Evolutionary conservation across 1,140 invertebrate genomes (phyloP), one percentile per base, ranked within the genome.

Genomic region (Zaprionus taronus): DNA sequence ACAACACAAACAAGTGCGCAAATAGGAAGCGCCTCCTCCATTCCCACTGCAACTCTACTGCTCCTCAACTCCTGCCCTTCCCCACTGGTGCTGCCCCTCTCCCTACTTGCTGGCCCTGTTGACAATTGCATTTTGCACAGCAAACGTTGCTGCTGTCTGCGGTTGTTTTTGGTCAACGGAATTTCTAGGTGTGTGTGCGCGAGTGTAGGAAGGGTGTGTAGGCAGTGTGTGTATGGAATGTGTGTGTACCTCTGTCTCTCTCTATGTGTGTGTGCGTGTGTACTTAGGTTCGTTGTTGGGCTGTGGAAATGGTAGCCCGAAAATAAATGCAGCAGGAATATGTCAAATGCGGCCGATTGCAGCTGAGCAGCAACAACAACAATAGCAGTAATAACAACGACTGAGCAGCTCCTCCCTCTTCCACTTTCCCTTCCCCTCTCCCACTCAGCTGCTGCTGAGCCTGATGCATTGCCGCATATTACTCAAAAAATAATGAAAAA

Each of bases 381-480:
- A 53, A 26, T 11, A 56, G 14, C 26, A 55, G 1, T 15, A 56
- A 17, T 38, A 78, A 69, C 38, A 73, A 69, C 53, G 55, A 58
- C 69, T 62, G 68, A 76, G 71, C 22, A 41, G 15, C 38, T n/a
- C 1, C 38, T 15, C 0, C 31, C 1, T 12, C 14, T 31, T 14
- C 2, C 2, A 1, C 1, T 22, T 1, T 5, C 4, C 51, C 12
- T 12, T 55, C 7, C 6, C 44, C n/a, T 6, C 44, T 47, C 1
- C 6, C 4, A 36, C 67, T 31, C 9, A 31, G 9, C 31, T 79
- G 77, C 41, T 34, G 51, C 80, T 86, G 80, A 83, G 81, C 71
- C 80, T 87, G 83, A 87, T 87, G 84, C 84, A 87, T 87, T 83
- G 77, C 84, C 84, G 67, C 61, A 89, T 89, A 87, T 87, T 83